Evolutionary conservation across 2,888 invertebrate species (phyloP), one percentile per base, ranked within the genome.

Genomic region (Brenthis ino): DNA sequence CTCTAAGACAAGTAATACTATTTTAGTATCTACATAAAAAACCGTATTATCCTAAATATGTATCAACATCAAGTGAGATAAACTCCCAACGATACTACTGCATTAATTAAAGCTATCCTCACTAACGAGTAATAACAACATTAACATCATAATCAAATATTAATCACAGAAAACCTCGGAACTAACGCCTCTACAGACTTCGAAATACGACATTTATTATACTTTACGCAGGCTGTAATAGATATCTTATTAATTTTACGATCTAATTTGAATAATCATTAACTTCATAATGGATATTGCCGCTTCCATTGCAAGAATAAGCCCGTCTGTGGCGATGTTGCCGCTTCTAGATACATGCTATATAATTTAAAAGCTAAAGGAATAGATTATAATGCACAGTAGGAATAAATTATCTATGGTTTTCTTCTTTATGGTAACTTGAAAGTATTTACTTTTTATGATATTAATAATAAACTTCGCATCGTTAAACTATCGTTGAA

Each of bases 201-300:
- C 13, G 60, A 65, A 72, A 70, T 67, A 63, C 51, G 72, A 70
- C 70, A 67, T 67, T 67, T 69, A 68, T 63, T 63, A 65, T 51
- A 50, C 57, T 67, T 20, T 64, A 56, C 54, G 67, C 48, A 57
- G 63, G 43, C 67, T 60, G 65, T 69, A 72, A 72, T 67, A 65
- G 67, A 72, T 70, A 70, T 67, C 72, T 70, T 70, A 70, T 72
- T 72, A 72, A 67, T 72, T 72, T 72, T 71, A 72, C 68, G 70
- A 72, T 57, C 72, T 53, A 68, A 65, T 72, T 72, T 71, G 66
- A 72, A 71, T 71, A 72, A 68, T 72, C 60, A 71, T 72, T 65
- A 67, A 58, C 55, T 66, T 65, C 16, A 67, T 64, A 67, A 66
- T 65, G 47, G 65, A 61, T 57, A 50, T 51, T 33, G 55, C 55